phyloP scores from a whole-genome alignment of 2,797 vertebrate species.

The Cirrhinus mrigala region DNA sequence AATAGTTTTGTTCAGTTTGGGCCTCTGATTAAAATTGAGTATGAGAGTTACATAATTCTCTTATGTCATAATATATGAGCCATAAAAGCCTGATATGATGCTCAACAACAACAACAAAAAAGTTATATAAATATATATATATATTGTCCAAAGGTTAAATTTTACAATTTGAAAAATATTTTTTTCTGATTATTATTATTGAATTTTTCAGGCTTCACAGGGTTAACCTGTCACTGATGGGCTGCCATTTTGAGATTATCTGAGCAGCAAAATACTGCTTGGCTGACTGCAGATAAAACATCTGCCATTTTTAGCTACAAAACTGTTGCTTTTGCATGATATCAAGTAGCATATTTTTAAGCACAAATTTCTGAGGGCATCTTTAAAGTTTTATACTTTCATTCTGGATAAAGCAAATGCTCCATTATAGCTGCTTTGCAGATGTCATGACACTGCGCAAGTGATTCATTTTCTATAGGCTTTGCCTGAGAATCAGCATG shows the following conservation, averaged over 20 bases:
- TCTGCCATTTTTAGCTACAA: neutral
- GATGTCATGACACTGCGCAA: neutral
- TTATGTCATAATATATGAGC: neutral
- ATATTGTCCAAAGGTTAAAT: neutral
- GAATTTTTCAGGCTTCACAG: neutral
- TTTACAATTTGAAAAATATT: too few relatives aligned
- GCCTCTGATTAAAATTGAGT: neutral
- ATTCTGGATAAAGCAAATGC: neutral
- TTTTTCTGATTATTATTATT: neutral
- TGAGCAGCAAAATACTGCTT: neutral
- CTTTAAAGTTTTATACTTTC: neutral
- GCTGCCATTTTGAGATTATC: neutral
- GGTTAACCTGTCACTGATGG: neutral
- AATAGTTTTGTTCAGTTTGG: neutral
- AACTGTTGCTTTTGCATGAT: neutral
- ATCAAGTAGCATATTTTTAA: neutral
- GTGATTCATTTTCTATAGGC: neutral
- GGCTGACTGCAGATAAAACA: neutral
- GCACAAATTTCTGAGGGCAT: neutral
- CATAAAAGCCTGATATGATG: neutral
- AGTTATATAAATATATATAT: too few relatives aligned
- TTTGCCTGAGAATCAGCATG: neutral
- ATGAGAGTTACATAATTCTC: neutral
- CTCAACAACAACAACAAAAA: neutral
- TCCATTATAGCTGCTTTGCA: neutral